A percentile compares a stretch with the other conserved stretches of the same genome.
These are phyloP conservation scores for Eupeodes latifasciatus DNA, from an alignment of 2,888 invertebrate species.

Conservation along the genomic window DNA sequence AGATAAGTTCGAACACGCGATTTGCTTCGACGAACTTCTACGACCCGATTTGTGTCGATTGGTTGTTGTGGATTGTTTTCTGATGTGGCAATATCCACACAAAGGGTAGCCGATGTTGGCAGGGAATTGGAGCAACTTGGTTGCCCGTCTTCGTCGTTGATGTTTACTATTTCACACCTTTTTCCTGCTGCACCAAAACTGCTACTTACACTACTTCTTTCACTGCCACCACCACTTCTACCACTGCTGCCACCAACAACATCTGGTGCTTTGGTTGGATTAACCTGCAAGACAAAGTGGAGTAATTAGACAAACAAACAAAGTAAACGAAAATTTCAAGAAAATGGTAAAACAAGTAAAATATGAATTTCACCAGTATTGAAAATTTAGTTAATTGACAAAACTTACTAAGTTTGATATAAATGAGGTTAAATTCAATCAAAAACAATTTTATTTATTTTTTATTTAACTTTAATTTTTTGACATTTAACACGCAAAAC, in stretches of 20 bases:
- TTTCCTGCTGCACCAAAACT: constrained; percentile 32
- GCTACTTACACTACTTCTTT: not conserved
- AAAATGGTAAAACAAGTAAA: not conserved
- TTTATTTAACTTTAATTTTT: too few species aligned
- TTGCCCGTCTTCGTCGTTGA: constrained; percentile 77
- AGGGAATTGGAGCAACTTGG: constrained; percentile 60
- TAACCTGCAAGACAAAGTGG: constrained; percentile 63
- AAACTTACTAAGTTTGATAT: too few species aligned
- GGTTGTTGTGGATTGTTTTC: constrained; percentile 42
- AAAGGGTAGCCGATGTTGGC: constrained; percentile 30
- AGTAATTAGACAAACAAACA: constrained; percentile 34
- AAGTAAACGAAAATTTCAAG: constrained; percentile 15
- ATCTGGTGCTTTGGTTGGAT: constrained; percentile 68
- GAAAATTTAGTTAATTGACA: too few species aligned
- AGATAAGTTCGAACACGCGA: constrained; percentile 84
- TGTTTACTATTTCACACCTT: constrained; percentile 79
- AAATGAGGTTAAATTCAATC: too few species aligned
- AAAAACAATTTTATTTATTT: too few species aligned
- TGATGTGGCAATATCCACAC: constrained; percentile 27
- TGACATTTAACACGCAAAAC: too few species aligned
- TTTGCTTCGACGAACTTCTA: constrained; percentile 81
- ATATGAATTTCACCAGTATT: not conserved
- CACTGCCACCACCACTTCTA: not conserved
- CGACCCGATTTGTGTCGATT: constrained; percentile 32
- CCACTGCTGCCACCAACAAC: constrained; percentile 41